Evolutionary conservation across 2,797 vertebrate species (phyloP).

Genomic region (Bovichtus variegatus): DNA sequence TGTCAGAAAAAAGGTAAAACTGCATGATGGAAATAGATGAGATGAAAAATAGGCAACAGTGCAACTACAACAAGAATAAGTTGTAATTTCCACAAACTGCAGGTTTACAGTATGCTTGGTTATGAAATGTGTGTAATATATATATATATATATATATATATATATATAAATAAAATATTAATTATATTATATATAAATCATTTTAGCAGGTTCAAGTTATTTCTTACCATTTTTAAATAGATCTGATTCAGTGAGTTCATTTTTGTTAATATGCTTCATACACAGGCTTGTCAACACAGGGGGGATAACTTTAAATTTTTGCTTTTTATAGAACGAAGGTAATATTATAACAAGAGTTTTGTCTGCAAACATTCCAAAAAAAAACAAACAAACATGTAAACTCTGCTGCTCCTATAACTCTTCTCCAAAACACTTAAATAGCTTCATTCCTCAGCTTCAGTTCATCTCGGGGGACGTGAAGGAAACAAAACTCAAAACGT

Average conservation of each 20-base stretch:
- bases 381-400: slow-evolving; percentile 18
- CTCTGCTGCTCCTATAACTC: slow-evolving; percentile 28
- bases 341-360: slow-evolving; percentile 36
- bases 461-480: not conserved
- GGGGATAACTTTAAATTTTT: not conserved
- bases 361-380: slow-evolving; percentile 43
- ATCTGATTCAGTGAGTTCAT: slow-evolving; percentile 11
- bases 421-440: slow-evolving; percentile 5
- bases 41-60: not conserved
- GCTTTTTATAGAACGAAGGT: slow-evolving; percentile 21
- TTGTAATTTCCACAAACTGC: not conserved
- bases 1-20: too few relatives aligned
- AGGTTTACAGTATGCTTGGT: not conserved
- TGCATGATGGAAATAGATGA: not conserved
- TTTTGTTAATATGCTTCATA: not conserved
- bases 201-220: not conserved
- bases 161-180: too few relatives aligned
- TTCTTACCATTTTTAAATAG: not conserved
- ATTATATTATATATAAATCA: too few relatives aligned
- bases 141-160: too few relatives aligned
- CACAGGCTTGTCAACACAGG: not conserved
- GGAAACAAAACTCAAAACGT: slow-evolving; percentile 12
- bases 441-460: slow-evolving; percentile 14
- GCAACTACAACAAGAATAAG: not conserved
- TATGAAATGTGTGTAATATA: not conserved